These are phyloP conservation scores for Threskiornis aethiopicus DNA, from an alignment of 2,797 vertebrate genomes.

Conservation along the genomic window DNA sequence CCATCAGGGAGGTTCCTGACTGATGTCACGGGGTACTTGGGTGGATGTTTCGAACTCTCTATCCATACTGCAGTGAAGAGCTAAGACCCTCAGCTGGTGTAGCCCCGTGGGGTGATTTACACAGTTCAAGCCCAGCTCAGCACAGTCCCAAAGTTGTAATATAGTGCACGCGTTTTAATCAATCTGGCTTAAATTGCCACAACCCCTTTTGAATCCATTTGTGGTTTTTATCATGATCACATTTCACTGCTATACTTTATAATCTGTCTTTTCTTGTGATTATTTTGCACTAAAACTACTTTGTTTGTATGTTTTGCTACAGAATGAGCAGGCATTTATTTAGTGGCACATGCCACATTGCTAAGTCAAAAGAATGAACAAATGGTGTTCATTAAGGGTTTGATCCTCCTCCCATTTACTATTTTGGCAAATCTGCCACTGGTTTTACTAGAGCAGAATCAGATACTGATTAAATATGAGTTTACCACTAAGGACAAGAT, in stretches of 20 bases:
- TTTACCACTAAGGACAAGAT: background rate
- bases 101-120: background rate
- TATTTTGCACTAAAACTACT: background rate
- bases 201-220: background rate
- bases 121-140: background rate
- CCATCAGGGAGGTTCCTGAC: fast-evolving
- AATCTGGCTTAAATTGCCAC: background rate
- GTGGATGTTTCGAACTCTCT: background rate
- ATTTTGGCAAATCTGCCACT: background rate
- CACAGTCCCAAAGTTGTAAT: background rate
- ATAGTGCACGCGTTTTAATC: fast-evolving
- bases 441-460: background rate
- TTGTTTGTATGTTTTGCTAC: background rate
- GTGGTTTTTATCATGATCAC: background rate
- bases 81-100: background rate
- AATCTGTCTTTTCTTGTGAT: background rate
- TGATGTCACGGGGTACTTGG: fast-evolving
- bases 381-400: background rate
- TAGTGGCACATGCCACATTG: fast-evolving
- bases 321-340: background rate
- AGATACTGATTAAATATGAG: background rate
- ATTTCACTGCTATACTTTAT: background rate
- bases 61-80: background rate
- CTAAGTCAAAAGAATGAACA: background rate
- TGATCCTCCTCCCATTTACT: background rate